Evolutionary conservation across 2,888 invertebrate species (phyloP), one percentile per base, ranked within the genome.

Genomic region (Clusia tigrina): DNA sequence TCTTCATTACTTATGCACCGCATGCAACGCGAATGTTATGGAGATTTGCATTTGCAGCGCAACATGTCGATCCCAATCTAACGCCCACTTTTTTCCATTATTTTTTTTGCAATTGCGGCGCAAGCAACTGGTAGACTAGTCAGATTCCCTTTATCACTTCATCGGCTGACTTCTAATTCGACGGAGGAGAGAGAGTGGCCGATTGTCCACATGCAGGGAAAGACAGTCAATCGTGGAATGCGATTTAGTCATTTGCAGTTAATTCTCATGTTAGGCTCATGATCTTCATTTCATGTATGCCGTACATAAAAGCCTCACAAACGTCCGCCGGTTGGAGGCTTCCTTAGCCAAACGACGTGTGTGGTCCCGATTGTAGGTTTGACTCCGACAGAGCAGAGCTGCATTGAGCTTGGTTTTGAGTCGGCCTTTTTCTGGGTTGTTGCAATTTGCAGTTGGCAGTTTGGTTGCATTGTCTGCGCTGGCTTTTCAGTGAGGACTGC

Each of bases 351-450:
- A 42, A 60, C 59, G 63, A 69, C 76, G 77, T 76, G 76, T 76
- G 76, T 78, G 76, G 76, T 76, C 76, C 61, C 18, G 70, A 62
- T 65, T 67, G 65, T 71, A 65, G 67, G 71, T 65, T 69, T 68
- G 69, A 71, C 77, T 42, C 12, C n/a, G 42, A 6, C n/a, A 32
- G 6, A 32, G n/a, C n/a, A n/a, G n/a, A n/a, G n/a, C n/a, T n/a
- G n/a, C n/a, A n/a, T n/a, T n/a, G n/a, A n/a, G n/a, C n/a, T n/a
- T n/a, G n/a, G n/a, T n/a, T n/a, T n/a, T n/a, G n/a, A n/a, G n/a
- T n/a, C n/a, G n/a, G n/a, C n/a, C n/a, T n/a, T n/a, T n/a, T n/a
- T n/a, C n/a, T n/a, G n/a, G n/a, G n/a, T n/a, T n/a, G n/a, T n/a
- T n/a, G n/a, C n/a, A n/a, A n/a, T n/a, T n/a, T n/a, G n/a, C n/a